Evolutionary conservation across 1,140 invertebrate genomes (phyloP).

Genomic region (Patella vulgata): DNA sequence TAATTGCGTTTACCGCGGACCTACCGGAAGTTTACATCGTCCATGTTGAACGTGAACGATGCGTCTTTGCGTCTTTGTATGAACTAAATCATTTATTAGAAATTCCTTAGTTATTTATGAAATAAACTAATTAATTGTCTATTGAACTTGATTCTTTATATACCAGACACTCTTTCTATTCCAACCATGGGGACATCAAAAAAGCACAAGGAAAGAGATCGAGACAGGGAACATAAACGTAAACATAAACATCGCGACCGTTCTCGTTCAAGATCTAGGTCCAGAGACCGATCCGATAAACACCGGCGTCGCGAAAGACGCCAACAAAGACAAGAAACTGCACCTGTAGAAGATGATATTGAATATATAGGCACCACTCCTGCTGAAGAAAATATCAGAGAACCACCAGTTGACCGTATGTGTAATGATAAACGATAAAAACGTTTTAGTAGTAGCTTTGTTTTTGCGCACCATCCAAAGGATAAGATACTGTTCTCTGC

Average conservation of each 20-base stretch:
- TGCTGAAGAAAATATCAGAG: neutral
- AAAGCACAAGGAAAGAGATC: constrained; percentile 67
- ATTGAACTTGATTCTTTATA: too few relatives aligned
- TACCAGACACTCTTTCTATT: too few relatives aligned
- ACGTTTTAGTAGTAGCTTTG: too few relatives aligned
- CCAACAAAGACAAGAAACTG: constrained; percentile 21
- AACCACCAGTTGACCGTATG: too few relatives aligned
- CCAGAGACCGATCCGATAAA: constrained; percentile 38
- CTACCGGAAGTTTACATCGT: neutral
- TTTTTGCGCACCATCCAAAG: too few relatives aligned
- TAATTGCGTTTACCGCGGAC: too few relatives aligned
- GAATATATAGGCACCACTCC: constrained; percentile 2
- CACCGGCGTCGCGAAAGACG: constrained; percentile 26
- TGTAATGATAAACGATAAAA: too few relatives aligned
- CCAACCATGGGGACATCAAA: constrained; percentile 69
- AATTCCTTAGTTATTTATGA: too few relatives aligned
- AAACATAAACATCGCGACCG: constrained; percentile 57
- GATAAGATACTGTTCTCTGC: too few relatives aligned
- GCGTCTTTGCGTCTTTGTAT: too few relatives aligned
- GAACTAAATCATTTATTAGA: too few relatives aligned
- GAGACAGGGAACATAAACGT: constrained; percentile 59
- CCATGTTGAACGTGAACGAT: constrained; percentile 11
- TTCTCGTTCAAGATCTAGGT: constrained; percentile 58
- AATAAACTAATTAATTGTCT: too few relatives aligned
- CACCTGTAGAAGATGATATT: constrained; percentile 1